These are phyloP conservation scores for Idaea aversata DNA, from an alignment of 2,888 invertebrate species.

Conservation along the genomic window DNA sequence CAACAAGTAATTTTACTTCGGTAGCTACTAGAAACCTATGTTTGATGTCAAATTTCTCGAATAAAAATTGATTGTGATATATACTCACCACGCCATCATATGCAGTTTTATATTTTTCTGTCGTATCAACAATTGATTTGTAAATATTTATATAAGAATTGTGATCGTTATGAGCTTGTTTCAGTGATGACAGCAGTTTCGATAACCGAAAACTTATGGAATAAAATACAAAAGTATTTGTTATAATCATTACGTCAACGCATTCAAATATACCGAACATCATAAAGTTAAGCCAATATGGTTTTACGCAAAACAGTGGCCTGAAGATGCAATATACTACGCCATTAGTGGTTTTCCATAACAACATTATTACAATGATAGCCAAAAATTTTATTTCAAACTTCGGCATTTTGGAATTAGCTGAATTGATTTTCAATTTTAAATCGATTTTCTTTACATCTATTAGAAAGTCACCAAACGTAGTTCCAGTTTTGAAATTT, in stretches of 20 bases:
- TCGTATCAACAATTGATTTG: background rate
- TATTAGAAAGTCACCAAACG: conserved; percentile 6
- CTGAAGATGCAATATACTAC: background rate
- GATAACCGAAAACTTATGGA: background rate
- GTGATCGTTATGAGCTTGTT: background rate
- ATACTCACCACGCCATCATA: background rate
- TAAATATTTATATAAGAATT: background rate
- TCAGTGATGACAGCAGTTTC: background rate
- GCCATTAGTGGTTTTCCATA: background rate
- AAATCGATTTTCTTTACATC: conserved; percentile 8
- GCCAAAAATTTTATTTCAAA: conserved; percentile 6
- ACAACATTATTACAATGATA: background rate
- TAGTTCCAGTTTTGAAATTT: conserved; percentile 1
- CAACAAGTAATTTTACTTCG: too few relatives aligned
- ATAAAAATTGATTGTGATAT: too few relatives aligned
- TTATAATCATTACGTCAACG: background rate
- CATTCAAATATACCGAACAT: background rate
- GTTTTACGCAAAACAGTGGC: background rate
- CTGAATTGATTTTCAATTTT: background rate
- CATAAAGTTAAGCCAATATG: background rate
- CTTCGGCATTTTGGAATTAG: background rate
- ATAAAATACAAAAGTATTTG: background rate
- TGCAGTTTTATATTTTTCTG: background rate
- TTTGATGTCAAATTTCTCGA: too few relatives aligned
- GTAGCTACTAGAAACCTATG: too few relatives aligned